These are phyloP conservation scores for Entelurus aequoreus DNA, from an alignment of 2,113 vertebrate species.

Conservation along the genomic window DNA sequence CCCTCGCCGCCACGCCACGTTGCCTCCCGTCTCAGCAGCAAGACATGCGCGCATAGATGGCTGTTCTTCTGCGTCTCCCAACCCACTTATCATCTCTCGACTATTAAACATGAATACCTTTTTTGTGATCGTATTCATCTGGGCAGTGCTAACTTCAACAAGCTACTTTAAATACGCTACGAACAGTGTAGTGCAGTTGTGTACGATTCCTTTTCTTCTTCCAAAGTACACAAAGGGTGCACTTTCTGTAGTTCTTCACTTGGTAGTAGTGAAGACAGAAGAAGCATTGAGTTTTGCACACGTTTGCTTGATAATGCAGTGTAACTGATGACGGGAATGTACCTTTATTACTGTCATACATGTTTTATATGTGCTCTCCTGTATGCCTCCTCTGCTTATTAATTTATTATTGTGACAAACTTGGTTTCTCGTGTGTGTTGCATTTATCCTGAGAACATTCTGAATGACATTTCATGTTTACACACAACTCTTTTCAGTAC, in stretches of 20 bases:
- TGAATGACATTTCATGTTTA: no score
- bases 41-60: conserved; percentile 3
- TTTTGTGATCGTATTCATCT: no score
- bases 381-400: conserved; percentile 15
- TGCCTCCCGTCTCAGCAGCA: conserved; percentile 11
- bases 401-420: conserved; percentile 49
- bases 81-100: no score
- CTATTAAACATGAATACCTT: no score
- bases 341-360: not conserved
- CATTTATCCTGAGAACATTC: not conserved
- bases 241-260: not conserved
- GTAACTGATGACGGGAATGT: not conserved
- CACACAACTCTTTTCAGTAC: not conserved
- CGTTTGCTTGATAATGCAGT: conserved; percentile 10
- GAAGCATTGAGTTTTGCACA: conserved; percentile 30
- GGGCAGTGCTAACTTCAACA: no score
- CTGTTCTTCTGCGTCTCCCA: no score
- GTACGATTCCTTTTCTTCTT: no score
- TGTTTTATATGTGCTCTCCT: conserved; percentile 7
- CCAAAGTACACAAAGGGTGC: conserved; percentile 3
- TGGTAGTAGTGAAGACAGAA: not conserved
- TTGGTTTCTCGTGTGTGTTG: no score
- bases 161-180: conserved; percentile 6
- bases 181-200: not conserved
- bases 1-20: not conserved